Base-by-base conservation (phyloP, 2,888 invertebrate genomes). In the Tuta absoluta region DNA sequence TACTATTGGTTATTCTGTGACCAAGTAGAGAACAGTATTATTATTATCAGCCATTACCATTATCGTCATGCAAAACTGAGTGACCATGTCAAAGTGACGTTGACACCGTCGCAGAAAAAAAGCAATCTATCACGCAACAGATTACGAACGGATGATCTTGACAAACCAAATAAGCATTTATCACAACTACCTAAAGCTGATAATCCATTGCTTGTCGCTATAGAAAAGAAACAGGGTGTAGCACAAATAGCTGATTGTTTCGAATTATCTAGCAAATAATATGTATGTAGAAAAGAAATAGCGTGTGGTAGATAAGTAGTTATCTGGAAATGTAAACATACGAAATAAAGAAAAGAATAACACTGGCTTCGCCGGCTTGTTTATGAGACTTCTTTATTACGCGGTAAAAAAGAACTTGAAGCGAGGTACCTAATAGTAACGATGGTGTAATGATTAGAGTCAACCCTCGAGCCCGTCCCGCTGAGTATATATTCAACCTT, bases 51-150 rank as follows among this genome's bases (percentile, higher is more conserved):
- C 62, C 45, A 66, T 62, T 62, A 58, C 49, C 53, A 66, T 64
- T 63, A 66, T 38, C 48, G 66, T 48, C 64, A 64, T 66, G 66
- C 66, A 64, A 66, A 58, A 58, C 28, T 23, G 45, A 45, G 45
- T 23, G 33, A 53, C 23, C 59, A 24, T 53, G 65, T 65, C 60
- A 65, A 19, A 38, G 38, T 21, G 37, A 38, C 38, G 38, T 38
- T 38, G 58, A 58, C 58, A 58, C 17, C 21, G 38, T 58, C 21
- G 11, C 11, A 58, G 5, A 38, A 58, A 63, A 61, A 60, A 21
- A 23, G 14, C 21, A 57, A 48, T 49, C 33, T 14, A 64, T 64
- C 64, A 60, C 48, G 51, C 64, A 60, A 57, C 24, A 49, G 51
- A 53, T 53, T 24, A 56, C n/a, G 2, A 24, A 24, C n/a, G 17